Percentiles rank a stretch among this genome's conserved stretches.
Conservation (phyloP, 2,797 vertebrate genomes). For the Pterois miles region DNA sequence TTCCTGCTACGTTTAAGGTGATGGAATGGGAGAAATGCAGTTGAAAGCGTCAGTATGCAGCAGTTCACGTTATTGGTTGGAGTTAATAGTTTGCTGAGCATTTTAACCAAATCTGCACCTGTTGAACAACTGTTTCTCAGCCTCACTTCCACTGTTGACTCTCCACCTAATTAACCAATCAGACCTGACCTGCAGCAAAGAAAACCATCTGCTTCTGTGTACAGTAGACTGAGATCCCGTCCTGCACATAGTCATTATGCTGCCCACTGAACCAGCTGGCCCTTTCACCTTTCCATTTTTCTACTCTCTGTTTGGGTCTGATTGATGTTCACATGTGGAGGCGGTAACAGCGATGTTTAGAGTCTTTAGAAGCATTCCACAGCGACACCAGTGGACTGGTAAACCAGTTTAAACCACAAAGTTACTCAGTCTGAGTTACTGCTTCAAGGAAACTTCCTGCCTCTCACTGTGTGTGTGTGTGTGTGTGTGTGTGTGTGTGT, state of each 20-base stretch:
- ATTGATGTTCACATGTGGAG: conserved; percentile 62
- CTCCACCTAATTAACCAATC: conserved; percentile 36
- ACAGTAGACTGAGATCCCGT: conserved; percentile 42
- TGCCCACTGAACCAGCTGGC: conserved; percentile 63
- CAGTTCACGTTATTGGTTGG: not conserved
- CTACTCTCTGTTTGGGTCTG: conserved; percentile 43
- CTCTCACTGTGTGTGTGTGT: conserved; percentile 14
- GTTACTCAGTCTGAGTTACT: conserved; percentile 63
- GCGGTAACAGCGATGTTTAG: conserved; percentile 67
- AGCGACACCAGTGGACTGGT: conserved; percentile 65
- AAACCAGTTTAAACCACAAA: conserved; percentile 68
- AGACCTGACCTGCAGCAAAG: conserved; percentile 44
- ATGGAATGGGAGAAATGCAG: conserved; percentile 9
- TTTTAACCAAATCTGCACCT: conserved; percentile 44
- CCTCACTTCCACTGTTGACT: conserved; percentile 1
- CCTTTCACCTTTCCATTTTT: conserved; percentile 63
- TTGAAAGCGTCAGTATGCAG: not conserved
- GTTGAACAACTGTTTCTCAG: conserved; percentile 21
- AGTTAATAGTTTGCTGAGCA: conserved; percentile 5
- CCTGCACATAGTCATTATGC: conserved; percentile 69
- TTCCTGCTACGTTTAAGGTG: conserved; percentile 20
- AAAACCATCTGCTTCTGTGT: conserved; percentile 59
- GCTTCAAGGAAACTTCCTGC: conserved; percentile 56
- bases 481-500: conserved; percentile 12
- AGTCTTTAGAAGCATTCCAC: conserved; percentile 60